A percentile compares a stretch with the other conserved stretches of the same genome.
Evolutionary conservation across 2,113 vertebrate species (phyloP).

Genomic region (Salvelinus fontinalis): DNA sequence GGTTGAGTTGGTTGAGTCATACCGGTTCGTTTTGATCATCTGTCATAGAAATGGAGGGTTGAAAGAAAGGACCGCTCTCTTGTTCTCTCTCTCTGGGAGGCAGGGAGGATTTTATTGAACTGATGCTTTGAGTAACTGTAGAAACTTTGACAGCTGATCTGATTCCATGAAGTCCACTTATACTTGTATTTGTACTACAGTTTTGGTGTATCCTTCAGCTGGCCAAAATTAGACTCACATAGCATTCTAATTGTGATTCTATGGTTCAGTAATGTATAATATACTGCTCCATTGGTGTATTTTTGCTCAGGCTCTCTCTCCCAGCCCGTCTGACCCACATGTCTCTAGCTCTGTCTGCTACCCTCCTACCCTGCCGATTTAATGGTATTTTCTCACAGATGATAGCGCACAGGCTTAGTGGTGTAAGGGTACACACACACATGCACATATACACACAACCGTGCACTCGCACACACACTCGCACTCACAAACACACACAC

Average conservation of each 20-base stretch:
- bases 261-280: too few relatives aligned
- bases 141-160: neutral
- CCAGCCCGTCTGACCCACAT: conserved; percentile 20
- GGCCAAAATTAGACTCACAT: too few relatives aligned
- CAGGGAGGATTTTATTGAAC: neutral
- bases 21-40: conserved; percentile 20
- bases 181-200: neutral
- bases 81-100: neutral
- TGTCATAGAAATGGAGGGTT: conserved; percentile 25
- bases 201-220: neutral
- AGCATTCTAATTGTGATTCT: too few relatives aligned
- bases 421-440: neutral
- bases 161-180: neutral
- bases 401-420: conserved; percentile 7
- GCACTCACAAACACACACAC: too few relatives aligned
- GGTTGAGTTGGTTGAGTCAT: conserved; percentile 43
- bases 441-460: too few relatives aligned
- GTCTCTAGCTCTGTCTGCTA: neutral
- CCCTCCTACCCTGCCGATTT: neutral
- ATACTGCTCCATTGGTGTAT: neutral
- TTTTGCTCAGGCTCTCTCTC: neutral
- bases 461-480: too few relatives aligned
- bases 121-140: neutral
- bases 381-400: neutral
- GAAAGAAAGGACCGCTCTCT: neutral